Evolutionary conservation across 2,888 invertebrate genomes (phyloP).

Genomic region (Helobdella robusta): DNA sequence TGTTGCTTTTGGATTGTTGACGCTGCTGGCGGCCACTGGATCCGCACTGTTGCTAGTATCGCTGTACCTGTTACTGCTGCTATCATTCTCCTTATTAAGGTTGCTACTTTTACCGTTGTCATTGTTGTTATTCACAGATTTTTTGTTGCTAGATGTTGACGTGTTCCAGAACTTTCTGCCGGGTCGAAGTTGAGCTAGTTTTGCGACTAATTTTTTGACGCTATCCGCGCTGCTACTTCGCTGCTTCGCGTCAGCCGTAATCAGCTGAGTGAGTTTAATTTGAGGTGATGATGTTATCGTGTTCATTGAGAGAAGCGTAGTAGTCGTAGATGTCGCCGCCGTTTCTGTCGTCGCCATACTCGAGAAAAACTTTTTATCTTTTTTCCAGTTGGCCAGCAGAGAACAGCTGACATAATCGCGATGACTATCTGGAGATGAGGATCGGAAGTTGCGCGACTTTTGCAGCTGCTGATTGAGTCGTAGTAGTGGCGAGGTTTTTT

Average conservation of each 20-base stretch:
- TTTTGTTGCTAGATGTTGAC: too few relatives aligned
- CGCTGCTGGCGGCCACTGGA: too few relatives aligned
- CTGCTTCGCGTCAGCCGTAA: neutral
- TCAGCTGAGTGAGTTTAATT: neutral
- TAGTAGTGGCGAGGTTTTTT: neutral
- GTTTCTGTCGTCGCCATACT: neutral
- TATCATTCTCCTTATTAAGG: neutral
- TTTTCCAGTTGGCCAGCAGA: slow-evolving; percentile 2
- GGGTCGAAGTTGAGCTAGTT: slow-evolving; percentile 15
- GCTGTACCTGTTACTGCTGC: too few relatives aligned
- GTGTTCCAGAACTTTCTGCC: slow-evolving; percentile 5
- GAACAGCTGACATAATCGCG: slow-evolving; percentile 9
- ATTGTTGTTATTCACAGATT: too few relatives aligned
- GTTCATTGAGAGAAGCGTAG: neutral
- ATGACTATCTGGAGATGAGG: neutral
- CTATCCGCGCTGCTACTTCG: slow-evolving; percentile 1
- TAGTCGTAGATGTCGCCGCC: slow-evolving; percentile 8
- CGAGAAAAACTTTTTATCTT: slow-evolving; percentile 7
- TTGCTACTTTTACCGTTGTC: neutral
- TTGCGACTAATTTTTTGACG: slow-evolving; percentile 13
- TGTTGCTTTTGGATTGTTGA: too few relatives aligned
- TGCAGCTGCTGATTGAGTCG: neutral
- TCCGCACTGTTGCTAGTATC: too few relatives aligned
- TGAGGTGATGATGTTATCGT: neutral
- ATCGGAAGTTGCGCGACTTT: slow-evolving; percentile 15